These are phyloP conservation scores for Drymodes brunneopygia DNA, from an alignment of 2,113 vertebrate genomes.

Conservation along the genomic window DNA sequence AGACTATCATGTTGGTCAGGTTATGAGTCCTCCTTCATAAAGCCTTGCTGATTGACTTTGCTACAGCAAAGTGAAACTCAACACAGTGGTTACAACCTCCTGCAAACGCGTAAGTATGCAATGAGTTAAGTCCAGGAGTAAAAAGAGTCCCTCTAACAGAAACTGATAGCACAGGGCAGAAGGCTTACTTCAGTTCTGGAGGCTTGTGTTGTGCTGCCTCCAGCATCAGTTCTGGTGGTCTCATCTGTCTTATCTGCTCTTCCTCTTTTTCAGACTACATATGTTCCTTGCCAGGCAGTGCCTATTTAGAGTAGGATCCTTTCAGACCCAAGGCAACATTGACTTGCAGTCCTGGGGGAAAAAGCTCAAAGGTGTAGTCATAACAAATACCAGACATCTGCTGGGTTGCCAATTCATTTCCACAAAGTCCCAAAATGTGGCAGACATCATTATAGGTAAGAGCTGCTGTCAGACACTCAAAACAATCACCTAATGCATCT, in stretches of 20 bases:
- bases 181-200: neutral
- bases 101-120: neutral
- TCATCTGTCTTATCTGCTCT: neutral
- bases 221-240: neutral
- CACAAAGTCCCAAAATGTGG: neutral
- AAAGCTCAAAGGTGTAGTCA: neutral
- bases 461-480: neutral
- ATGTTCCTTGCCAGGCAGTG: neutral
- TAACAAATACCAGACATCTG: neutral
- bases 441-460: neutral
- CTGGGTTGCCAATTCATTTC: neutral
- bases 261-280: neutral
- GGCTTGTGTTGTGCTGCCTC: neutral
- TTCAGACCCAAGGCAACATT: neutral
- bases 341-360: neutral
- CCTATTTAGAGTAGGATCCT: neutral
- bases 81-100: neutral
- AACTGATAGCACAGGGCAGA: neutral
- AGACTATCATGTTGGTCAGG: neutral
- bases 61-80: neutral
- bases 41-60: neutral
- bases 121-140: neutral
- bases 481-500: neutral
- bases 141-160: neutral
- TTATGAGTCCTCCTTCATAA: neutral